Evolutionary conservation across 2,113 vertebrate genomes (phyloP).

Genomic region (Rhipidura dahli): DNA sequence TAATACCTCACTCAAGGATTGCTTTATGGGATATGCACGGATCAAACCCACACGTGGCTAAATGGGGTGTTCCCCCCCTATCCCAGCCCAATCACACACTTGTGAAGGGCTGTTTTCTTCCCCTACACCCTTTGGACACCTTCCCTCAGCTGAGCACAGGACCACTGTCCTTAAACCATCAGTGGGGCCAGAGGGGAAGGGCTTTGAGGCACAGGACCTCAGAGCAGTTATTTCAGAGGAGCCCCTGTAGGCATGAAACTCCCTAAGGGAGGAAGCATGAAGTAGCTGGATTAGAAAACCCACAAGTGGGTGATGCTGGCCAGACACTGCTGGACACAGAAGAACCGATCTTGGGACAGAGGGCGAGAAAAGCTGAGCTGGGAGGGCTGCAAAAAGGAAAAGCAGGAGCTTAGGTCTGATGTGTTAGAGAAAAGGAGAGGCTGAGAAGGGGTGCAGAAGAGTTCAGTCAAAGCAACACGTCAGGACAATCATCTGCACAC

Average conservation of each 20-base stretch:
- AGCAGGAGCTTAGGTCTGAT: background rate
- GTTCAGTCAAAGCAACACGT: background rate
- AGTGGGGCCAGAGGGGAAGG: background rate
- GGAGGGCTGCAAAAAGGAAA: background rate
- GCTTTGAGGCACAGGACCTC: background rate
- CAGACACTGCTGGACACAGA: background rate
- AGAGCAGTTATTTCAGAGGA: background rate
- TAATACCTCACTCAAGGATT: background rate
- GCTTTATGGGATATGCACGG: background rate
- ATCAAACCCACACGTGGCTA: background rate
- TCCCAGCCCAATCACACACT: background rate
- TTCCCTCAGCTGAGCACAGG: background rate
- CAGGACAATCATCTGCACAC: background rate
- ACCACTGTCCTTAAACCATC: background rate
- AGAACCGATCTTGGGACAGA: background rate
- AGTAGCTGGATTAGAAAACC: background rate
- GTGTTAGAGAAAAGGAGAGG: background rate
- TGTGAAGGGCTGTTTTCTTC: background rate
- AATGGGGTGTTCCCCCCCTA: background rate
- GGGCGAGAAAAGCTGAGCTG: background rate
- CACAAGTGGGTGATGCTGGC: background rate
- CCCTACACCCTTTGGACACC: background rate
- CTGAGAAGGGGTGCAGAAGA: background rate
- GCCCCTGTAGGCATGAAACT: background rate
- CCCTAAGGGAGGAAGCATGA: background rate